Evolutionary conservation across 2,113 vertebrate species (phyloP).

Genomic region (Myrmecophaga tridactyla): DNA sequence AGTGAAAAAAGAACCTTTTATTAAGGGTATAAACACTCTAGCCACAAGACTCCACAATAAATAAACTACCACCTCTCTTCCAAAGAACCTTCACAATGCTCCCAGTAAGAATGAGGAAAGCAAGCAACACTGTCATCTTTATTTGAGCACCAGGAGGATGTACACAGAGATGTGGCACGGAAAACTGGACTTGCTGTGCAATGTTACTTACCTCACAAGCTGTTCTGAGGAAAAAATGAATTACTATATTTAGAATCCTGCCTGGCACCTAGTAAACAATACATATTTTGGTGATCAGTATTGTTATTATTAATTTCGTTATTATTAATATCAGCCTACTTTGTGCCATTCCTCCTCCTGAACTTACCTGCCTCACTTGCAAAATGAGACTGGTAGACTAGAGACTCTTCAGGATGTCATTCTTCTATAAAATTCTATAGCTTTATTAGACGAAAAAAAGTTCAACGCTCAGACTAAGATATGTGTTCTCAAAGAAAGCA

Average conservation of each 20-base stretch:
- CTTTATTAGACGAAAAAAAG: not conserved
- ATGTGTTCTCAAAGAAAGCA: not conserved
- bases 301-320: not conserved
- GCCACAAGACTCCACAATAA: not conserved
- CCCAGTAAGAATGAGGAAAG: slow-evolving; percentile 34
- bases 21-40: not conserved
- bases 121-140: not conserved
- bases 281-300: not conserved
- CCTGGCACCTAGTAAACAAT: not conserved
- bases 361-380: not conserved
- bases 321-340: not conserved
- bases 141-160: slow-evolving; percentile 28
- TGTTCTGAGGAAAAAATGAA: not conserved
- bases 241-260: not conserved
- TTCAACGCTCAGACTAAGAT: not conserved
- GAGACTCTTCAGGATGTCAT: not conserved
- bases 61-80: not conserved
- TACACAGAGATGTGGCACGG: not conserved
- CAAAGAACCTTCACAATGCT: not conserved
- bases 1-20: not conserved
- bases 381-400: not conserved
- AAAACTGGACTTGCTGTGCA: not conserved
- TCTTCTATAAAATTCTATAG: not conserved
- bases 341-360: not conserved
- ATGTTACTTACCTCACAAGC: not conserved